Conservation (phyloP, 2,888 invertebrate species). For the Apocheima hispidaria region DNA sequence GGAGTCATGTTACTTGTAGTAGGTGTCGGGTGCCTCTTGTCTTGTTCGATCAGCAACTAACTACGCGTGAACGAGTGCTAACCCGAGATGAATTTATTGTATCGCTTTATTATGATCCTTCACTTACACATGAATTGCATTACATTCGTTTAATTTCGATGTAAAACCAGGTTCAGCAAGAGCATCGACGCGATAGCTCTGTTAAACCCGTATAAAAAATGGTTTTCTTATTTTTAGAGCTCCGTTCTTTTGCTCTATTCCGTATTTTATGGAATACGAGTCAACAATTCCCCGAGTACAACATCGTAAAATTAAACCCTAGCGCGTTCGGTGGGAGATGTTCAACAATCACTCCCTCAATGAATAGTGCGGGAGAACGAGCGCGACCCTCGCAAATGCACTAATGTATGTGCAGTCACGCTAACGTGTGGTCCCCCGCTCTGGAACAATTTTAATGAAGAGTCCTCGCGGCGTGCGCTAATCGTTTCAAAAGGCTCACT, state of each 20-base stretch:
- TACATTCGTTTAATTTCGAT: neutral
- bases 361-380: conserved; percentile 45
- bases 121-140: neutral
- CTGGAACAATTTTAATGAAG: conserved; percentile 75
- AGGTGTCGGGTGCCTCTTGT: conserved; percentile 17
- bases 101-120: conserved; percentile 17
- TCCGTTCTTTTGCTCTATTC: neutral
- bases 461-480: conserved; percentile 63
- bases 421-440: conserved; percentile 62
- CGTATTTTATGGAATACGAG: too few relatives aligned
- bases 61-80: conserved; percentile 8
- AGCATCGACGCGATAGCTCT: neutral
- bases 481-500: conserved; percentile 72
- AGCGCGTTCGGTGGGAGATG: conserved; percentile 48
- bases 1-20: conserved; percentile 20
- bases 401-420: conserved; percentile 76
- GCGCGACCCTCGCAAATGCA: conserved; percentile 57
- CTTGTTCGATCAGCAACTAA: conserved; percentile 18
- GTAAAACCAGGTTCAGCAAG: neutral
- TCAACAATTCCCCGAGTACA: too few relatives aligned
- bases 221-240: neutral
- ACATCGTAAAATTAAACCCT: conserved; percentile 31
- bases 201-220: too few relatives aligned
- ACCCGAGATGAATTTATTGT: conserved; percentile 5
- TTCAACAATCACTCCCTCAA: conserved; percentile 58